A percentile compares a stretch with the other conserved stretches of the same genome.
Evolutionary conservation across 2,797 vertebrate species (phyloP).

Genomic region (Trachurus trachurus): DNA sequence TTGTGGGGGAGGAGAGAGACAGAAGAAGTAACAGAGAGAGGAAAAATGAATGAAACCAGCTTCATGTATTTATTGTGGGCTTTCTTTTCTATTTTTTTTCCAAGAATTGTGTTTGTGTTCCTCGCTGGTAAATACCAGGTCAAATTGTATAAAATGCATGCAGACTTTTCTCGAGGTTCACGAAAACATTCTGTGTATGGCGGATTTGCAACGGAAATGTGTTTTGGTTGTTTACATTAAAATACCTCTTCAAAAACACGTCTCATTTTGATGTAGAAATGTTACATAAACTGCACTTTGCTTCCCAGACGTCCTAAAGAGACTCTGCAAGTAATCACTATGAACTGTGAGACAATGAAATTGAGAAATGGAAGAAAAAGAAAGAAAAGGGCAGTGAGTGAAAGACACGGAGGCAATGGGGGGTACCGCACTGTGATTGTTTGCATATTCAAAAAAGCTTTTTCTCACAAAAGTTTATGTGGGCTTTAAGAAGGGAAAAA

Average conservation of each 20-base stretch:
- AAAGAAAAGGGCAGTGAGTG: conserved; percentile 12
- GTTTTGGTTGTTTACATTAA: conserved; percentile 51
- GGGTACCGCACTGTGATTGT: conserved; percentile 22
- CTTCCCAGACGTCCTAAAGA: conserved; percentile 47
- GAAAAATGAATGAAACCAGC: conserved; percentile 52
- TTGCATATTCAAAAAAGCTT: conserved; percentile 40
- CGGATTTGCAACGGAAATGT: conserved; percentile 48
- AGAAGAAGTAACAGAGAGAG: conserved; percentile 24
- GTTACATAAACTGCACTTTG: conserved; percentile 44
- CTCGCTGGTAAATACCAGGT: conserved; percentile 51
- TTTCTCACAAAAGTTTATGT: conserved; percentile 27
- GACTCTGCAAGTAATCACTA: conserved; percentile 44
- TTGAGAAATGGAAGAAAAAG: conserved; percentile 26
- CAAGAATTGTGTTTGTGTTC: conserved; percentile 57
- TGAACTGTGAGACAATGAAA: conserved; percentile 21
- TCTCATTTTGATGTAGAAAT: conserved; percentile 53
- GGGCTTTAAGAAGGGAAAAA: conserved; percentile 36
- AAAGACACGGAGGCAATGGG: conserved; percentile 23
- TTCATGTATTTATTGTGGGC: conserved; percentile 40
- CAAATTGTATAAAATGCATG: conserved; percentile 51
- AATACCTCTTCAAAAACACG: conserved; percentile 42
- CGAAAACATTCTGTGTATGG: conserved; percentile 26
- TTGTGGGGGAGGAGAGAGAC: conserved; percentile 48
- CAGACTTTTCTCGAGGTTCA: conserved; percentile 42
- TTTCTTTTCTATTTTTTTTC: neutral